Evolutionary conservation across 2,888 invertebrate species (phyloP).

Genomic region (Ernsta delagoae): DNA sequence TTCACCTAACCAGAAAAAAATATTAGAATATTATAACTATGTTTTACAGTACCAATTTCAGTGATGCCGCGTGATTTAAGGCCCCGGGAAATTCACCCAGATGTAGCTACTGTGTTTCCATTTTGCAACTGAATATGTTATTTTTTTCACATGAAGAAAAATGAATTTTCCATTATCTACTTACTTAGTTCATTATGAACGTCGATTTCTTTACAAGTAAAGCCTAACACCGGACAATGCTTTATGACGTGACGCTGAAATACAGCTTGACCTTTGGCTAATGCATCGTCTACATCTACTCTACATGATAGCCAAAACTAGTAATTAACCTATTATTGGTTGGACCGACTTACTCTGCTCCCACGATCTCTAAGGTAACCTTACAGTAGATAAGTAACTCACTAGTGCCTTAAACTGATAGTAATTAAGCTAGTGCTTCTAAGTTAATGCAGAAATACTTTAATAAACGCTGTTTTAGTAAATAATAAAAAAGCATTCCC

Average conservation of each 20-base stretch:
- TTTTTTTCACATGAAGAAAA: no score
- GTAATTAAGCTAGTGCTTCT: neutral
- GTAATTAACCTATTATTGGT: constrained; percentile 77
- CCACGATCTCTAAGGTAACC: constrained; percentile 57
- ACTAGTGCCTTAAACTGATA: neutral
- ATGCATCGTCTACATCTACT: constrained; percentile 72
- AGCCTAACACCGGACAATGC: constrained; percentile 42
- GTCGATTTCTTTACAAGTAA: constrained; percentile 3
- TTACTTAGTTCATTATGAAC: neutral
- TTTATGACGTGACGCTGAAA: constrained; percentile 40
- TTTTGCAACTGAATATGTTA: no score
- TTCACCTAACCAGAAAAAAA: no score
- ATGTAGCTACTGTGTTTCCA: no score
- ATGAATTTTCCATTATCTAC: no score
- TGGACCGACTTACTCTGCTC: constrained; percentile 61
- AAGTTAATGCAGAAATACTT: neutral
- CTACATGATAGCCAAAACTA: constrained; percentile 75
- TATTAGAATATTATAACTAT: no score
- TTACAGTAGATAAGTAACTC: neutral
- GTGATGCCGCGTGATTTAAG: no score
- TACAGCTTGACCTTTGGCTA: constrained; percentile 62
- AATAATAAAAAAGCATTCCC: no score
- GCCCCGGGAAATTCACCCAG: no score
- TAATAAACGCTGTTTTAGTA: neutral
- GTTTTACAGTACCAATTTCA: no score